Percentiles rank a stretch among this genome's conserved stretches.
These are phyloP conservation scores for Brachyistius frenatus DNA, from an alignment of 2,113 vertebrate genomes.

Conservation along the genomic window DNA sequence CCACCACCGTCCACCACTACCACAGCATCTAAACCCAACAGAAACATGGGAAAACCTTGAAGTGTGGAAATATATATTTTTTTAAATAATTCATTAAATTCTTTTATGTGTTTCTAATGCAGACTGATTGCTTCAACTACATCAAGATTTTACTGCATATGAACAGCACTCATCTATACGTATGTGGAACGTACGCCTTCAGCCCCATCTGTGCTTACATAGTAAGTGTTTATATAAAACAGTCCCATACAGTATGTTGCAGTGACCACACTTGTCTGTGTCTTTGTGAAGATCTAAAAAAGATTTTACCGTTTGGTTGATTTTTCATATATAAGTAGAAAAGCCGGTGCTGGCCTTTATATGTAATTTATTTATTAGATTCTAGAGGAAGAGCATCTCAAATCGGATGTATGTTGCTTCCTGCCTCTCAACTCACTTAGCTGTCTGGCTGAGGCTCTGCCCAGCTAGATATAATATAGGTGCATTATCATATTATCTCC, in stretches of 20 bases:
- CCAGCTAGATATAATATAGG: constrained; percentile 50
- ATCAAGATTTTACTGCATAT: constrained; percentile 93
- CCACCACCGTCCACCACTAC: too few species aligned
- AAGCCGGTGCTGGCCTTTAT: constrained; percentile 25
- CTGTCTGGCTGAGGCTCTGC: constrained; percentile 48
- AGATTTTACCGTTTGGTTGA: too few species aligned
- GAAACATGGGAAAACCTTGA: background rate
- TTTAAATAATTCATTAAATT: background rate
- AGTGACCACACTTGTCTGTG: background rate
- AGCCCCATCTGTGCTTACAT: constrained; percentile 94
- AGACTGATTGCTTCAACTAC: constrained; percentile 99
- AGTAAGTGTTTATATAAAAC: constrained; percentile 83
- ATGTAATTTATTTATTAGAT: constrained; percentile 48
- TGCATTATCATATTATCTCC: constrained; percentile 71
- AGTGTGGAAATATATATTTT: background rate
- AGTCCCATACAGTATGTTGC: background rate
- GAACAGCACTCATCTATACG: constrained; percentile 92
- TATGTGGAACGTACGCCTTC: constrained; percentile 96
- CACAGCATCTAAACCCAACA: too few species aligned
- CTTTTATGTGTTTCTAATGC: constrained; percentile 40
- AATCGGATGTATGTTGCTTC: constrained; percentile 44
- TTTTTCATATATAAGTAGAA: background rate
- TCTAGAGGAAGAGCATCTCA: constrained; percentile 46
- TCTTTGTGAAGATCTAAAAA: constrained; percentile 46
- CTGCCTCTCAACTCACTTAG: constrained; percentile 67